phyloP scores from a whole-genome alignment of 2,888 invertebrate species.

The Gastracanthus pulcherrimus region DNA sequence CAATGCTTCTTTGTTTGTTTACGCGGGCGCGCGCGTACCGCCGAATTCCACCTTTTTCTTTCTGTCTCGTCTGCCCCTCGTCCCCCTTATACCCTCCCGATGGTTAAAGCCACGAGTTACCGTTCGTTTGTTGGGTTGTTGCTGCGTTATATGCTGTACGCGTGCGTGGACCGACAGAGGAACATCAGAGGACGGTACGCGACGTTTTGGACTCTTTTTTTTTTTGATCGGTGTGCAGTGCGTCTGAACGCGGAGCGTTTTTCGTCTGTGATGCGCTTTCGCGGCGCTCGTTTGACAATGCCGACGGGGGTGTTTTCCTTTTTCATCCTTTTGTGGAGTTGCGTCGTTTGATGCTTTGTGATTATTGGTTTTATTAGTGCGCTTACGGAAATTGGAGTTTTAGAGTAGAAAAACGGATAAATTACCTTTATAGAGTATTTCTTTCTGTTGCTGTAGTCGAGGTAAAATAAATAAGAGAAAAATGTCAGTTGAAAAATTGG shows the following conservation, averaged over 20 bases:
- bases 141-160: background rate
- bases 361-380: background rate
- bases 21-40: background rate
- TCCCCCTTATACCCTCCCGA: too few species aligned
- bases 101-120: too few species aligned
- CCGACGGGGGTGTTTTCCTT: too few species aligned
- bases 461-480: too few species aligned
- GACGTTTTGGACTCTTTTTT: background rate
- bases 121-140: background rate
- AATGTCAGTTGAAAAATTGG: too few species aligned
- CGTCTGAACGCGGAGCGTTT: too few species aligned
- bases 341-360: too few species aligned
- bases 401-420: too few species aligned
- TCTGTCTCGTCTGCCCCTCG: background rate
- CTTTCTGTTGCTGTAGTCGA: too few species aligned
- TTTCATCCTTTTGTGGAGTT: too few species aligned
- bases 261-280: background rate
- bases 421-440: too few species aligned
- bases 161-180: background rate
- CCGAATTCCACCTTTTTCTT: constrained; percentile 43
- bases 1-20: constrained; percentile 43
- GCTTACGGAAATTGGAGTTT: background rate
- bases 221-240: too few species aligned
- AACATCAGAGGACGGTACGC: background rate
- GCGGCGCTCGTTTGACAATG: background rate